These are phyloP conservation scores for Drosophila mettleri DNA, from an alignment of 2,888 invertebrate species.

Conservation along the genomic window DNA sequence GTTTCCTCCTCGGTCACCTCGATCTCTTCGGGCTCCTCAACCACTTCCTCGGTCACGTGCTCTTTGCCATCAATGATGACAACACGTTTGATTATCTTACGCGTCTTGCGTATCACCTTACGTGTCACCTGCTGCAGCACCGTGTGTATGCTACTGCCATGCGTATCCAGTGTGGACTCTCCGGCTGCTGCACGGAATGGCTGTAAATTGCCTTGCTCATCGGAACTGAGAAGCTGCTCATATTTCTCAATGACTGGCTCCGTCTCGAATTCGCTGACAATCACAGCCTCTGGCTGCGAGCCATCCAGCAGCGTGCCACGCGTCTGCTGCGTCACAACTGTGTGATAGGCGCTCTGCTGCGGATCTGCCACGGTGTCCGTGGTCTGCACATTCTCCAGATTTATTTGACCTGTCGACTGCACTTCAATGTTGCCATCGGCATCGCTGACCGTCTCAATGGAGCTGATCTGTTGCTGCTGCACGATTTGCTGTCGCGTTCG, in stretches of 20 bases:
- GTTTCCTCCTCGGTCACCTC: slow-evolving; percentile 83
- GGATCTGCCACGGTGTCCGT: slow-evolving; percentile 85
- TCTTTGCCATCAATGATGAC: slow-evolving; percentile 94
- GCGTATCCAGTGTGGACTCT: slow-evolving; percentile 38
- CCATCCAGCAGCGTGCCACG: slow-evolving; percentile 76
- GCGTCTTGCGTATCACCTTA: slow-evolving; percentile 90
- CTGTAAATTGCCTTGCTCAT: slow-evolving; percentile 81
- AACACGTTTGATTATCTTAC: slow-evolving; percentile 90
- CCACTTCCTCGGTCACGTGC: slow-evolving; percentile 92
- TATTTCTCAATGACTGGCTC: slow-evolving; percentile 83
- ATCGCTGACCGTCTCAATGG: slow-evolving; percentile 86
- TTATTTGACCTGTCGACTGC: slow-evolving; percentile 87
- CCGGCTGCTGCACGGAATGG: slow-evolving; percentile 81
- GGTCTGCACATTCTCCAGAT: slow-evolving; percentile 86
- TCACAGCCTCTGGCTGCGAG: slow-evolving; percentile 74
- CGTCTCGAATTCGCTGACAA: slow-evolving; percentile 80
- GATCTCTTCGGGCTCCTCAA: slow-evolving; percentile 91
- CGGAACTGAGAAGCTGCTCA: slow-evolving; percentile 61
- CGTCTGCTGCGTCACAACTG: slow-evolving; percentile 72
- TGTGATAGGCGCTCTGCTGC: slow-evolving; percentile 86
- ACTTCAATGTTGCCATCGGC: slow-evolving; percentile 88
- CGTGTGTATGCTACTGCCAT: slow-evolving; percentile 87
- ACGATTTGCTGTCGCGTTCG: slow-evolving; percentile 89
- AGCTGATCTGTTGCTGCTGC: slow-evolving; percentile 87
- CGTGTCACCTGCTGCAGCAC: slow-evolving; percentile 93